Base-by-base conservation (phyloP, 2,888 invertebrate genomes). In the Eulithis testata region DNA sequence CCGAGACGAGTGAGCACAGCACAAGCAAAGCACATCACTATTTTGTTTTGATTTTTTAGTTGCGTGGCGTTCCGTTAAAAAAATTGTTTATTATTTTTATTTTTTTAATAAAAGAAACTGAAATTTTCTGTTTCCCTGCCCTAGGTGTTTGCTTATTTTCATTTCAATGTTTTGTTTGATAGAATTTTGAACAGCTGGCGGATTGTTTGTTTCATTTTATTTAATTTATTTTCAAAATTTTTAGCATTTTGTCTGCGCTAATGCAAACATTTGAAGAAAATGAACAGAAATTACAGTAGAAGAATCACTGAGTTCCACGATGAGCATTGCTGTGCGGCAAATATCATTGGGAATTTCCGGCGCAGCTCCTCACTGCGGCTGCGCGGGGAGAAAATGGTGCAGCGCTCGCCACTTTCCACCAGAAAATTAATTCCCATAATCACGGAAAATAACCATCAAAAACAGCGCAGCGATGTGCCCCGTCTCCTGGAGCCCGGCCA, bases 311-410 rank as follows among this genome's bases (percentile, higher is more conserved):
- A 92, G 74, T 90, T 85, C 80, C 90, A 91, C 81, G 93, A 92
- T 86, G 92, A 91, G 76, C 87, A 89, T 77, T 93, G 89, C 84
- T 91, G 93, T 88, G 87, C 92, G 85, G 90, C 89, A 83, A 90
- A 91, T 89, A 85, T 88, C 90, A 87, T 89, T 83, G 85, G 93
- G 80, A 86, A 90, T 80, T 94, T 96, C 85, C 94, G 94, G 71
- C 95, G 95, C 83, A 94, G 95, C 76, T 92, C 94, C 64, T 95
- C 96, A 85, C 85, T 95, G 94, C 95, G 96, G 81, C 83, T 96
- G 94, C 95, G 95, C 87, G 95, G 94, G 80, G 95, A 94, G 89
- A 91, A 93, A 87, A 93, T 93, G 90, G 88, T 91, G 89, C 93
- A 91, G 79, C 92, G 93, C 71, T 94, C 94, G 81, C 93, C 92